Conservation (phyloP, 2,888 invertebrate species). For the Helicoverpa assulta region DNA sequence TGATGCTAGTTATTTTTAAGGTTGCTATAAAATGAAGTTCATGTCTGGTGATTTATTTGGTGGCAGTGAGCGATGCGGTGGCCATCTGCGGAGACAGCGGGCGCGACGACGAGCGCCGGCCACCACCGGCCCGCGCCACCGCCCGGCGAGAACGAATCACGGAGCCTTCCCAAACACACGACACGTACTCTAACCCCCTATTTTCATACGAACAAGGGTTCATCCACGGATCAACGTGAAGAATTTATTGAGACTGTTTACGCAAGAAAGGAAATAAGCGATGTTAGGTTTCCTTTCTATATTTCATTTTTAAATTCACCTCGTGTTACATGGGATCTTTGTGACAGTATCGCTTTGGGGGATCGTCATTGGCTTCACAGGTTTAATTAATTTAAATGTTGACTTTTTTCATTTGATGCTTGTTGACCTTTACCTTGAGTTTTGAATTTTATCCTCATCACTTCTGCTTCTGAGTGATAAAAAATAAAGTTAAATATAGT, state of each 20-base stretch:
- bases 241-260: conserved; percentile 85
- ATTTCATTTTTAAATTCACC: conserved; percentile 59
- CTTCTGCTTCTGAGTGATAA: neutral
- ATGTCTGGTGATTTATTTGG: conserved; percentile 51
- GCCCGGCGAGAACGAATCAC: conserved; percentile 73
- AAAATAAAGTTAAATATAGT: conserved; percentile 3
- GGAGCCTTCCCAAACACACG: conserved; percentile 65
- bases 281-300: conserved; percentile 59
- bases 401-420: neutral
- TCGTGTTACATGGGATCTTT: conserved; percentile 39
- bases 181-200: conserved; percentile 73
- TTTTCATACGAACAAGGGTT: conserved; percentile 83
- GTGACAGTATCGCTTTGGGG: conserved; percentile 20
- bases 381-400: conserved; percentile 10
- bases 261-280: conserved; percentile 70
- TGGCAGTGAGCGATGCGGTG: conserved; percentile 72
- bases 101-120: conserved; percentile 48
- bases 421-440: conserved; percentile 11
- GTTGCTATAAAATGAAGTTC: conserved; percentile 55
- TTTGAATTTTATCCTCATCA: conserved; percentile 13
- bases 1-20: conserved; percentile 43
- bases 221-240: conserved; percentile 83
- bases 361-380: conserved; percentile 19
- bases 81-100: conserved; percentile 38
- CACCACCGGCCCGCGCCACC: conserved; percentile 24